A percentile compares a stretch with the other conserved stretches of the same genome.
Evolutionary conservation across 2,113 vertebrate species (phyloP).

Genomic region (Brachyhypopomus occidentalis): DNA sequence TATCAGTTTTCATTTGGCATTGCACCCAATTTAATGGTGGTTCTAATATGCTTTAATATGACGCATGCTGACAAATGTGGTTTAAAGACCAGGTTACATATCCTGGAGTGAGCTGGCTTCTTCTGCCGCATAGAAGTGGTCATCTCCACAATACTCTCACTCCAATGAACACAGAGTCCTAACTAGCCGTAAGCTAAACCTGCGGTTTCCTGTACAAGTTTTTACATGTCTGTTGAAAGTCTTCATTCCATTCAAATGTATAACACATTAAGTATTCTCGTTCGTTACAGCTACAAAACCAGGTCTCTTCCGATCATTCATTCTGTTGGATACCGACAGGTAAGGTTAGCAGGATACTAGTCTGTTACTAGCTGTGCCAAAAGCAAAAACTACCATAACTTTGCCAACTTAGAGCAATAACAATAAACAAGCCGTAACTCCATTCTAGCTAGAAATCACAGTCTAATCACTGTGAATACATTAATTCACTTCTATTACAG

Average conservation of each 20-base stretch:
- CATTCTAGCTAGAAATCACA: no score
- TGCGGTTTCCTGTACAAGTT: neutral
- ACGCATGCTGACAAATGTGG: neutral
- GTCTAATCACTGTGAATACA: no score
- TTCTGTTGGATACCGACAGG: neutral
- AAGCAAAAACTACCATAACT: neutral
- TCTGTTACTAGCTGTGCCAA: constrained; percentile 2
- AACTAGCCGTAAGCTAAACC: neutral
- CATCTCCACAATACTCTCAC: no score
- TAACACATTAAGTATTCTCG: no score
- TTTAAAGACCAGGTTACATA: neutral
- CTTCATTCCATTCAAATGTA: neutral
- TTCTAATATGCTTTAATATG: neutral
- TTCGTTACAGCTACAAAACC: neutral
- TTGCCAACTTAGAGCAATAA: no score
- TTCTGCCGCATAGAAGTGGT: no score
- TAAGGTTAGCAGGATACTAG: constrained; percentile 4
- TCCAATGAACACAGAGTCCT: neutral
- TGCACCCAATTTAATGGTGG: neutral
- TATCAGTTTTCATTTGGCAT: neutral
- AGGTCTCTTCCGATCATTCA: neutral
- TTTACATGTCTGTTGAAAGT: neutral
- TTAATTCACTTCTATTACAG: neutral
- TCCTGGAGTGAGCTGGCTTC: no score
- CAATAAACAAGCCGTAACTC: neutral